These are phyloP conservation scores for Epirrhoe alternata DNA, from an alignment of 2,888 invertebrate species.

Conservation along the genomic window DNA sequence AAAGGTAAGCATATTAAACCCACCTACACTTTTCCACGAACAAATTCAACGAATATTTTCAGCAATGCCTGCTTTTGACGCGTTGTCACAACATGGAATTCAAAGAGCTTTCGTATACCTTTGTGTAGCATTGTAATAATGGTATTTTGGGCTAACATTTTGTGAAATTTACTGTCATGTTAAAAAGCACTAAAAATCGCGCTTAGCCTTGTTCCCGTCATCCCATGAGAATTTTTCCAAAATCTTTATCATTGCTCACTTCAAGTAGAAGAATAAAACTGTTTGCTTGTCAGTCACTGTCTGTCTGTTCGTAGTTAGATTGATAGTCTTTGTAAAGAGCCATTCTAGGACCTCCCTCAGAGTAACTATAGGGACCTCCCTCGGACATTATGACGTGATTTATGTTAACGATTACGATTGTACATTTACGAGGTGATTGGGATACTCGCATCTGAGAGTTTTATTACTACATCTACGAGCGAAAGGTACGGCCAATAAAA, in stretches of 20 bases:
- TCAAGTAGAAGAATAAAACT: too few relatives aligned
- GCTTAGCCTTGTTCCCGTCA: not conserved
- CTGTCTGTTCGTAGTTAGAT: not conserved
- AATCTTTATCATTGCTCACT: too few relatives aligned
- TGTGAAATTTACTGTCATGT: not conserved
- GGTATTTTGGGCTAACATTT: constrained; percentile 3
- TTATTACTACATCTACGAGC: constrained; percentile 21
- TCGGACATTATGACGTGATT: constrained; percentile 28
- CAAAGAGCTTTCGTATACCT: constrained; percentile 3
- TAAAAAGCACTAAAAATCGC: not conserved
- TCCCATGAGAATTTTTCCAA: not conserved
- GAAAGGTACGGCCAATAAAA: constrained; percentile 16
- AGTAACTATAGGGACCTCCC: not conserved
- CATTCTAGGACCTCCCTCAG: not conserved
- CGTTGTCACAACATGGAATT: constrained; percentile 1
- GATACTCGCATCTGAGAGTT: constrained; percentile 10
- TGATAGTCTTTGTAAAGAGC: not conserved
- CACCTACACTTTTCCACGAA: not conserved
- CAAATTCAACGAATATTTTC: constrained; percentile 2
- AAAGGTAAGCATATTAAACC: too few relatives aligned
- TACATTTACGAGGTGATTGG: constrained; percentile 17
- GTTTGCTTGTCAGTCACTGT: not conserved
- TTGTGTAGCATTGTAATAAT: constrained; percentile 12
- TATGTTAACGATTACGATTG: constrained; percentile 25
- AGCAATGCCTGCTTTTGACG: not conserved